Base-by-base conservation (phyloP, 53 echinoderm and acorn worm genomes). In the Mesocentrotus franciscanus region DNA sequence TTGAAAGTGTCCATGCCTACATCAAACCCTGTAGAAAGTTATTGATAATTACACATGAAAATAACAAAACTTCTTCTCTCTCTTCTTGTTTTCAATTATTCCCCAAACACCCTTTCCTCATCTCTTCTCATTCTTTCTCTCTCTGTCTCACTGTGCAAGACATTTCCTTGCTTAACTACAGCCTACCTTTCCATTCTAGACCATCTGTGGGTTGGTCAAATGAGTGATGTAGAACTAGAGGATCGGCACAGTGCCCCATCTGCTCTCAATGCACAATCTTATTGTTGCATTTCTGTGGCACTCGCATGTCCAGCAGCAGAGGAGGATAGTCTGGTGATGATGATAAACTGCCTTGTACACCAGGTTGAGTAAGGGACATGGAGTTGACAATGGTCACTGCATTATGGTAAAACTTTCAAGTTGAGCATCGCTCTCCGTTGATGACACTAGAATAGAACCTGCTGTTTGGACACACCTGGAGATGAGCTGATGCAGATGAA, bases 101-200 rank as follows among this genome's bases (percentile, higher is more conserved):
- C 4, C 57, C 56, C 57, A 81, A 39, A n/a, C 42, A n/a, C 42
- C 81, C 81, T 56, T 24, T 56, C 85, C 34, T 33, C 34, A 32
- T 10, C 30, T 33, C 33, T 15, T 78, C 33, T 34, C 78, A 33
- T 17, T 57, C 14, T 87, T 22, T 13, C 13, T n/a, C 87, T 22
- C 36, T 42, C 81, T 42, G 42, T 20, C 81, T 18, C 16, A 18
- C 81, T 39, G 22, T 22, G 42, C 81, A 74, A 39, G 81, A 81
- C 29, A 75, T 79, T 20, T 39, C 39, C 36, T 81, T 58, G 13
- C 59, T 87, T 87, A 58, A n/a, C 56, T 87, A 87, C 87, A 87
- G 87, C 87, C 87, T 87, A 87, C 87, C 58, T 56, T 84, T 87
- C 58, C 57, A 27, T 29, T 87, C 87, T n/a, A 87, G 87, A 87